phyloP scores from a whole-genome alignment of 1,140 invertebrate genomes.

The Drosophila teissieri region DNA sequence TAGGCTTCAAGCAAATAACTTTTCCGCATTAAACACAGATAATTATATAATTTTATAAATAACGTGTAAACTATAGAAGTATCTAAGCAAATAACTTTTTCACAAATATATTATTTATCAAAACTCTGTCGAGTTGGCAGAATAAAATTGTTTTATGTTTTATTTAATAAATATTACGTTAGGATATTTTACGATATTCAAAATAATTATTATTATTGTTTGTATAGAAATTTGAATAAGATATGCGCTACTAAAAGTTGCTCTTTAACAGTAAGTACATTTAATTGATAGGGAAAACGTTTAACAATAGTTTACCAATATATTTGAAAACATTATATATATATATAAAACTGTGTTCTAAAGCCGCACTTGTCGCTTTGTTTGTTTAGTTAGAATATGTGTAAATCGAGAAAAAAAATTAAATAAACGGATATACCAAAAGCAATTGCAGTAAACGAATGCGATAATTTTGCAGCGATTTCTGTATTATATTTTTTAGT shows the following conservation, averaged over 20 bases:
- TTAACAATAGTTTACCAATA: constrained; percentile 5
- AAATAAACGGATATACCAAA: constrained; percentile 24
- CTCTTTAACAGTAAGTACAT: constrained; percentile 1
- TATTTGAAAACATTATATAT: constrained; percentile 5
- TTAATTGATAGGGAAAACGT: constrained; percentile 7
- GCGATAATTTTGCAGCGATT: constrained; percentile 50
- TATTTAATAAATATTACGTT: neutral
- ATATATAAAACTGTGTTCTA: constrained; percentile 9
- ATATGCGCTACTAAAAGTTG: constrained; percentile 8
- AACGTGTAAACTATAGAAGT: neutral
- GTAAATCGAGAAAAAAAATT: constrained; percentile 16
- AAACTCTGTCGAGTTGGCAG: neutral
- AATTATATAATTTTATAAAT: neutral
- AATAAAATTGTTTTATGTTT: neutral
- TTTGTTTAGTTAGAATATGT: constrained; percentile 18
- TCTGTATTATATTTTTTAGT: constrained; percentile 43
- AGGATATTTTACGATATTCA: neutral
- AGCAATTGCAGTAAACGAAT: constrained; percentile 40
- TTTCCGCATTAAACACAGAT: constrained; percentile 1
- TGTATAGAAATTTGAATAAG: neutral
- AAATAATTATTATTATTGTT: neutral
- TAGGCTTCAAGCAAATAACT: constrained; percentile 32
- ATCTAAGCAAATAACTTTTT: neutral
- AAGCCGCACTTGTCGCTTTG: constrained; percentile 24
- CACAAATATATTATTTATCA: neutral